Evolutionary conservation across 2,888 invertebrate genomes (phyloP), one percentile per base, ranked within the genome.

Genomic region (Leptothorax acervorum): DNA sequence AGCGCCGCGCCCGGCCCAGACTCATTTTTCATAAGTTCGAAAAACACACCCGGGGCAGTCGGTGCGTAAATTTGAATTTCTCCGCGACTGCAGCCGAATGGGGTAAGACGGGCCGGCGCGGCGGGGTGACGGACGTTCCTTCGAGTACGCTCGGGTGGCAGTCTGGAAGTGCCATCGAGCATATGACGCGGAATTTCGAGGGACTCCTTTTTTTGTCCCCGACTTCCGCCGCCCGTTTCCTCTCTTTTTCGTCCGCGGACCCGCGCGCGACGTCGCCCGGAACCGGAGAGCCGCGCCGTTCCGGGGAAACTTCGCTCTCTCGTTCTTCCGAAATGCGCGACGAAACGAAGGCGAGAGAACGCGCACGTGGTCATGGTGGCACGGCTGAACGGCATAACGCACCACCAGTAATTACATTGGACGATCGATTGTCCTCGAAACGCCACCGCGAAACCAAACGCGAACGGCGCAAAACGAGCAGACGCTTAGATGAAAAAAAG

Each of bases 21-120:
- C 94, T 93, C 93, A 93, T 94, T 94, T 94, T 94, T 94, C 93
- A 94, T 91, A 92, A 93, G 91, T 93, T 93, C 92, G 92, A 91
- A 92, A 92, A 92, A 92, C 92, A 92, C 86, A 90, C 86, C 90
- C 90, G 88, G 84, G 87, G 86, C 87, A 90, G 89, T 91, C 89
- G 88, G 90, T 88, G 91, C 89, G 93, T 93, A 93, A 94, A 94
- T 94, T 94, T 94, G 93, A 94, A 94, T 94, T 94, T 93, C 92
- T 90, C 88, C 86, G 88, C 83, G 89, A 90, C 88, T 88, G 88
- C 89, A 45, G 83, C 66, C 70, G 87, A 79, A n/a, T 39, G 71
- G 42, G 60, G 35, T 81, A 70, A 63, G 76, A 73, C 65, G 76
- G 76, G 39, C 23, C 23, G 23, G 51, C 23, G 45, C 35, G 35